These are phyloP conservation scores for Amiota communis DNA, from an alignment of 2,888 invertebrate genomes.

Conservation along the genomic window DNA sequence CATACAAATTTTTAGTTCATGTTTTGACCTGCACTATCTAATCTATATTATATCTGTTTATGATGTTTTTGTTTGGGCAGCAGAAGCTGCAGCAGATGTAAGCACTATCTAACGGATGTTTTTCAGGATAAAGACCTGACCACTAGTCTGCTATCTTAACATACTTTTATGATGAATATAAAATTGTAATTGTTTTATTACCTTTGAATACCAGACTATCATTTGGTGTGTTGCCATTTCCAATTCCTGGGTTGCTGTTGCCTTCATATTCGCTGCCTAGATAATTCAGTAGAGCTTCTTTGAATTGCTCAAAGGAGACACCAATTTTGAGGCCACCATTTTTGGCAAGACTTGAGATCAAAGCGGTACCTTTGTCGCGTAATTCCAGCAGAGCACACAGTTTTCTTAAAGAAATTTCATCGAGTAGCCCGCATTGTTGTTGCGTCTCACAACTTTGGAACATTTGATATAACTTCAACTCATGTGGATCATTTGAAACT, in stretches of 20 bases:
- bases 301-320: conserved; percentile 83
- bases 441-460: conserved; percentile 85
- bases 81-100: too few relatives aligned
- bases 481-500: conserved; percentile 80
- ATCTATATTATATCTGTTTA: too few relatives aligned
- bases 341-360: conserved; percentile 77
- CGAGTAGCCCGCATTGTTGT: conserved; percentile 80
- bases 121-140: too few relatives aligned
- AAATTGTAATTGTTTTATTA: not conserved
- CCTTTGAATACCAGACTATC: conserved; percentile 14
- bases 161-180: too few relatives aligned
- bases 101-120: too few relatives aligned
- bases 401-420: conserved; percentile 79
- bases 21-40: too few relatives aligned
- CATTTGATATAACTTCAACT: conserved; percentile 85
- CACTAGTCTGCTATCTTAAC: too few relatives aligned
- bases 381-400: conserved; percentile 86
- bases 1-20: too few relatives aligned
- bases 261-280: conserved; percentile 76
- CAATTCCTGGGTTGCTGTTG: conserved; percentile 20
- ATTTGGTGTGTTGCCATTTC: not conserved
- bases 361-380: conserved; percentile 80
- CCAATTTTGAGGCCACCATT: conserved; percentile 61
- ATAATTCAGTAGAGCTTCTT: conserved; percentile 82
- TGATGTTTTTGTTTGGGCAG: too few relatives aligned